Percentiles rank a stretch among this genome's conserved stretches.
These are phyloP conservation scores for Caenorhabditis remanei DNA, from an alignment of 1,140 invertebrate species.

Conservation along the genomic window DNA sequence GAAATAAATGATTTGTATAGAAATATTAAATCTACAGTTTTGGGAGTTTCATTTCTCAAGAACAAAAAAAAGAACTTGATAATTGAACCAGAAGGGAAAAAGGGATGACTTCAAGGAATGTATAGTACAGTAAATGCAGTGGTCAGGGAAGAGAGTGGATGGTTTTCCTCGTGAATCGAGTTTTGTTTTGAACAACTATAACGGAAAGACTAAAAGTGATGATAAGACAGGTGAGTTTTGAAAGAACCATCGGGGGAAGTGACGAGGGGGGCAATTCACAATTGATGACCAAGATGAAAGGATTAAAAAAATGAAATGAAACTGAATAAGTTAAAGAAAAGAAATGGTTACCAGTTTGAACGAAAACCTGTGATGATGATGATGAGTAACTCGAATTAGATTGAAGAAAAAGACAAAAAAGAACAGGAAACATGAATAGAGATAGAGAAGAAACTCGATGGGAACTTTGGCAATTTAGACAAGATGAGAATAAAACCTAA, in stretches of 20 bases:
- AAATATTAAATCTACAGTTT: constrained; percentile 5
- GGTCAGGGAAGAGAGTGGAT: neutral
- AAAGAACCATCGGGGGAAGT: neutral
- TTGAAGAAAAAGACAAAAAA: neutral
- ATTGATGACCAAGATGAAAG: neutral
- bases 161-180: neutral
- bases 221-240: constrained; percentile 39
- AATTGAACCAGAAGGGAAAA: neutral
- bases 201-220: neutral
- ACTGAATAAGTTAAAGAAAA: neutral
- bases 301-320: neutral
- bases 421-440: neutral
- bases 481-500: neutral
- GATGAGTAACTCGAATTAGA: neutral
- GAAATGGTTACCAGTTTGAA: neutral
- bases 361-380: neutral
- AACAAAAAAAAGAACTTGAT: neutral
- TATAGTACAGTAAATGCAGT: constrained; percentile 16
- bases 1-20: neutral
- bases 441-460: neutral
- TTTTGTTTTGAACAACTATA: constrained; percentile 30
- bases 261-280: neutral
- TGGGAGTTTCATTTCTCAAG: neutral
- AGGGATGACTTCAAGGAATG: neutral
- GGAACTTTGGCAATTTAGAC: neutral